Percentiles rank a stretch among this genome's conserved stretches.
phyloP scores from a whole-genome alignment of 2,888 invertebrate genomes.

The Formica aserva region DNA sequence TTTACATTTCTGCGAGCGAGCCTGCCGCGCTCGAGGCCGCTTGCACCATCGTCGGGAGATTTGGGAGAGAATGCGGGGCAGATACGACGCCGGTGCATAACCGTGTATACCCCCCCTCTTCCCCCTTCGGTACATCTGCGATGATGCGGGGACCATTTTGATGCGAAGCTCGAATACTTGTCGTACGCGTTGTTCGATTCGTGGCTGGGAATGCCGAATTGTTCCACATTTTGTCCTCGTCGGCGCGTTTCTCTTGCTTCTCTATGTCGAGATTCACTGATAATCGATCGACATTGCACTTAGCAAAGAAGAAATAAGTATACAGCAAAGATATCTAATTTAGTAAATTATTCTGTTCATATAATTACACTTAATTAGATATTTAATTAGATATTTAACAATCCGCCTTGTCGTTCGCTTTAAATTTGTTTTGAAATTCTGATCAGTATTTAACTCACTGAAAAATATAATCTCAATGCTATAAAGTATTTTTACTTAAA shows the following conservation, averaged over 20 bases:
- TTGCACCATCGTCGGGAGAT: slow-evolving; percentile 65
- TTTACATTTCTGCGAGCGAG: slow-evolving; percentile 83
- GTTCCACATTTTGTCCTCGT: background rate
- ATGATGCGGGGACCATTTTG: slow-evolving; percentile 49
- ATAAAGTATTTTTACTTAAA: background rate
- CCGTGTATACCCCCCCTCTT: slow-evolving; percentile 32
- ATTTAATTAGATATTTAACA: background rate
- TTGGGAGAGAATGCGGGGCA: slow-evolving; percentile 63
- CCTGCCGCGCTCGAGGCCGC: slow-evolving; percentile 65
- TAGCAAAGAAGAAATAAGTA: background rate
- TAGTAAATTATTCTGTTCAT: background rate
- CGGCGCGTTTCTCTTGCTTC: background rate
- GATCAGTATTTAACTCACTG: background rate
- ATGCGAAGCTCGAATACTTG: slow-evolving; percentile 15
- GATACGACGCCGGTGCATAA: slow-evolving; percentile 44
- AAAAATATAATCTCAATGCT: background rate
- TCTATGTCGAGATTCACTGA: background rate
- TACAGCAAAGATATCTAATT: background rate
- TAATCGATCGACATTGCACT: background rate
- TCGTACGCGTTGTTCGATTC: slow-evolving; percentile 35
- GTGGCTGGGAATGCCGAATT: background rate
- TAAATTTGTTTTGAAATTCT: background rate
- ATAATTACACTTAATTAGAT: background rate
- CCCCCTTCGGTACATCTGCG: slow-evolving; percentile 19
- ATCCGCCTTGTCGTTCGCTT: background rate